Evolutionary conservation across 2,888 invertebrate genomes (phyloP), one percentile per base, ranked within the genome.

Genomic region (Abrostola tripartita): DNA sequence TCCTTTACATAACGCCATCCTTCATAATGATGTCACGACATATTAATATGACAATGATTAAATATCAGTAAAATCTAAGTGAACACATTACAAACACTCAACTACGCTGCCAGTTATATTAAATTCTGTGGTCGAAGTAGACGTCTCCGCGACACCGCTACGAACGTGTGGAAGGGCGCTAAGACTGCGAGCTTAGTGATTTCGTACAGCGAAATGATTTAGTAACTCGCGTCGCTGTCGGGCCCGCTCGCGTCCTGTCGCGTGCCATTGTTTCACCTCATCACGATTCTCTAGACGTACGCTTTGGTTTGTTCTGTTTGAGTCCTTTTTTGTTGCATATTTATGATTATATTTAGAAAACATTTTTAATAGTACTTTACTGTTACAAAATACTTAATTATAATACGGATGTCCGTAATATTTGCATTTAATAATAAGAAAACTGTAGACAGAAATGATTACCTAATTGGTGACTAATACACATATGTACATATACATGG

Each of bases 191-290:
- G 82, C 83, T 83, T 85, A 88, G 87, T 87, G 87, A 88, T 89
- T 89, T 83, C 81, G 76, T 85, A 71, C 78, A 79, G 71, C 75
- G 79, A 82, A 84, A 82, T 87, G 86, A 90, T 88, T 89, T 89
- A 88, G 81, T 84, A 85, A 85, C 85, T 85, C 74, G 80, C 81
- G 78, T 79, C n/a, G n/a, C n/a, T n/a, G n/a, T n/a, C 79, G 68
- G 65, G 56, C 67, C 58, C 69, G 64, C 76, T 69, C 58, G 72
- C 68, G 80, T 77, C 65, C 75, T 79, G 75, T 72, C 76, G 78
- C 74, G 71, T 71, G 75, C 81, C 83, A 85, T 88, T 88, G 89
- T 88, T 88, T 85, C 78, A 82, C 84, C 88, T 88, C 87, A 87
- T 90, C 85, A 81, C 85, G 74, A 89, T 88, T 88, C 88, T 81